Evolutionary conservation across 2,888 invertebrate genomes (phyloP).

Genomic region (Salpingus planirostris): DNA sequence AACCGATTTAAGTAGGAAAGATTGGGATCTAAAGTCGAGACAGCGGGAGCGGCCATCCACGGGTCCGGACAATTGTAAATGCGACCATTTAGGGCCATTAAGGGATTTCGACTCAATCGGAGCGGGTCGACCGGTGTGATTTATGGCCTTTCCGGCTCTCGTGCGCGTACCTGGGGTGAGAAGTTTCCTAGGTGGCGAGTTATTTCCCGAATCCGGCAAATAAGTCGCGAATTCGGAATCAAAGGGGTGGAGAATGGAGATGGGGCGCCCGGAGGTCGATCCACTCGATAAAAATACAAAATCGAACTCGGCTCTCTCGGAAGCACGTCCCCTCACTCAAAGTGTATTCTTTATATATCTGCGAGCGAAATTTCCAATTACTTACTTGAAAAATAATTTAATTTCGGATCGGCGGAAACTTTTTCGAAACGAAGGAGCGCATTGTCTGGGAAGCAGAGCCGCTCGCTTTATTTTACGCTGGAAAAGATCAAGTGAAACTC

Average conservation of each 20-base stretch:
- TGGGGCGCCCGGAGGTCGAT: too few relatives aligned
- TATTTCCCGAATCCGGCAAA: too few relatives aligned
- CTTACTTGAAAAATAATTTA: slow-evolving; percentile 12
- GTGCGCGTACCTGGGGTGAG: not conserved
- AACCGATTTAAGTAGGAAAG: slow-evolving; percentile 24
- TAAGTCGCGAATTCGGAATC: not conserved
- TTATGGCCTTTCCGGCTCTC: slow-evolving; percentile 19
- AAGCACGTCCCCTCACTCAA: too few relatives aligned
- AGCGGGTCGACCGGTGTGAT: slow-evolving; percentile 34
- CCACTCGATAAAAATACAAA: too few relatives aligned
- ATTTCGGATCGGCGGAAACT: slow-evolving; percentile 10
- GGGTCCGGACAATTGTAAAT: slow-evolving; percentile 36
- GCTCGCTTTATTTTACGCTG: slow-evolving; percentile 19
- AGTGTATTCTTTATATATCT: too few relatives aligned
- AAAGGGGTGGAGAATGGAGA: too few relatives aligned
- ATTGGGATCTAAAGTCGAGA: slow-evolving; percentile 19
- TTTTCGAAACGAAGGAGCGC: slow-evolving; percentile 12
- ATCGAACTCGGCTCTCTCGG: too few relatives aligned
- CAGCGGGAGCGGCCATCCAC: slow-evolving; percentile 19
- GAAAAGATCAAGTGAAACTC: slow-evolving; percentile 25
- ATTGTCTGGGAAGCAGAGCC: slow-evolving; percentile 14
- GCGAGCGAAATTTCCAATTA: slow-evolving; percentile 7
- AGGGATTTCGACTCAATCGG: slow-evolving; percentile 41
- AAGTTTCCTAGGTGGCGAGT: slow-evolving; percentile 1
- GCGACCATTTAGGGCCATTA: slow-evolving; percentile 40